These are phyloP conservation scores for Thryonomys swinderianus DNA, from an alignment of 2,113 vertebrate species.

Conservation along the genomic window DNA sequence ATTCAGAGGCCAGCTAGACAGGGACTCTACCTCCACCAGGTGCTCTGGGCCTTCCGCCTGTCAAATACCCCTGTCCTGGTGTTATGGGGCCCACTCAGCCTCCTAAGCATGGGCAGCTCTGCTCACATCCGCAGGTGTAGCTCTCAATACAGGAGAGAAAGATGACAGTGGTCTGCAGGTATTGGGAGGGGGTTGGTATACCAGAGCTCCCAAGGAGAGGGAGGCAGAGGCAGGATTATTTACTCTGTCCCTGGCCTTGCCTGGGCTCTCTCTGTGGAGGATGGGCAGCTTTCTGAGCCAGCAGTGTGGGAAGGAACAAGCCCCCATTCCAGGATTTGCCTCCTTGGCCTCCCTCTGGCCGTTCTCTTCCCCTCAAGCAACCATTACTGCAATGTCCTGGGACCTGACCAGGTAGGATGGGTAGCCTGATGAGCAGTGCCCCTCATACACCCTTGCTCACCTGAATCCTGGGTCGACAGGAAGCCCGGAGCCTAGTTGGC, in stretches of 20 bases:
- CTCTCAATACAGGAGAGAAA: constrained; percentile 90
- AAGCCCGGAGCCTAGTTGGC: constrained; percentile 91
- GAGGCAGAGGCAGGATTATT: background rate
- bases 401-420: background rate
- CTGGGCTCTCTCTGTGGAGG: background rate
- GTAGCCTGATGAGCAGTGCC: background rate
- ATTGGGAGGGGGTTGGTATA: constrained; percentile 89
- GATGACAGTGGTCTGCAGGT: constrained; percentile 87
- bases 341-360: background rate
- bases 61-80: fast-evolving
- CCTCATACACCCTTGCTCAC: constrained; percentile 80
- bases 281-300: background rate
- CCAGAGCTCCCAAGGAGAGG: constrained; percentile 89
- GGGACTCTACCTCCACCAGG: background rate
- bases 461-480: constrained; percentile 86
- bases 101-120: background rate
- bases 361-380: too few species aligned
- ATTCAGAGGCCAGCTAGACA: background rate
- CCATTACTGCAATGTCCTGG: background rate
- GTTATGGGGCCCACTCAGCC: background rate
- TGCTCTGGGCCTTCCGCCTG: background rate
- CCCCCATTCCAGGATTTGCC: background rate
- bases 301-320: background rate
- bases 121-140: constrained; percentile 91
- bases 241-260: background rate